Conservation (phyloP, 2,797 vertebrate species). For the Gambelia wislizenii region DNA sequence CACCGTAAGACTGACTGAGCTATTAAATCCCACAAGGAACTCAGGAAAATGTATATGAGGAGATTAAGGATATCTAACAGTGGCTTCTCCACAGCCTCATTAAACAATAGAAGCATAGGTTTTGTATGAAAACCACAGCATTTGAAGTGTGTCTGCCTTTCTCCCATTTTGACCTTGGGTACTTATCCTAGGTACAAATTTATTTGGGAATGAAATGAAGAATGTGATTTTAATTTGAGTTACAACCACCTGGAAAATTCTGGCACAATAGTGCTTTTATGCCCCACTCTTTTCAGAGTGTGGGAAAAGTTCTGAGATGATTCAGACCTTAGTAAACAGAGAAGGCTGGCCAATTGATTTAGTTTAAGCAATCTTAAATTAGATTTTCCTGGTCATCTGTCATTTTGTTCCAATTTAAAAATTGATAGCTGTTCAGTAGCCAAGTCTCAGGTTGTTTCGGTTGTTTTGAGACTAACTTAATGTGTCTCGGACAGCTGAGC, state of each 20-base stretch:
- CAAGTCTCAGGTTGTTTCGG: not conserved
- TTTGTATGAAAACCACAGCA: not conserved
- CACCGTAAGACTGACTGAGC: not conserved
- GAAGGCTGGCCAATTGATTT: slow-evolving; percentile 26
- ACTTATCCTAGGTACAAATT: not conserved
- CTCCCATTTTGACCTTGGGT: not conserved
- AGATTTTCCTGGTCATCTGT: slow-evolving; percentile 26
- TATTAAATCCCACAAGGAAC: not conserved
- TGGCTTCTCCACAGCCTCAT: not conserved
- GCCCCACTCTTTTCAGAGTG: not conserved
- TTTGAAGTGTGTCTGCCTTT: not conserved
- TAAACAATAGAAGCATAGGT: not conserved
- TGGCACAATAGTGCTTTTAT: not conserved
- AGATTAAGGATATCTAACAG: not conserved
- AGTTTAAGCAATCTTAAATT: slow-evolving; percentile 39
- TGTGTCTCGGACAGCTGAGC: not conserved
- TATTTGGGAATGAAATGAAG: not conserved
- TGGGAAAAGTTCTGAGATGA: not conserved
- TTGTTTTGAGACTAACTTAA: not conserved
- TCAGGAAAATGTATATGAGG: not conserved
- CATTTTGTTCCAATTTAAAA: slow-evolving; percentile 39
- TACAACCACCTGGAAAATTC: not conserved
- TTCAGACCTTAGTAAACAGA: slow-evolving; percentile 29
- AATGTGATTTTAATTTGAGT: not conserved
- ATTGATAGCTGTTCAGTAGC: slow-evolving; percentile 12